Evolutionary conservation across 2,797 vertebrate species (phyloP), one percentile per base, ranked within the genome.

Genomic region (Poliocrania exsul): DNA sequence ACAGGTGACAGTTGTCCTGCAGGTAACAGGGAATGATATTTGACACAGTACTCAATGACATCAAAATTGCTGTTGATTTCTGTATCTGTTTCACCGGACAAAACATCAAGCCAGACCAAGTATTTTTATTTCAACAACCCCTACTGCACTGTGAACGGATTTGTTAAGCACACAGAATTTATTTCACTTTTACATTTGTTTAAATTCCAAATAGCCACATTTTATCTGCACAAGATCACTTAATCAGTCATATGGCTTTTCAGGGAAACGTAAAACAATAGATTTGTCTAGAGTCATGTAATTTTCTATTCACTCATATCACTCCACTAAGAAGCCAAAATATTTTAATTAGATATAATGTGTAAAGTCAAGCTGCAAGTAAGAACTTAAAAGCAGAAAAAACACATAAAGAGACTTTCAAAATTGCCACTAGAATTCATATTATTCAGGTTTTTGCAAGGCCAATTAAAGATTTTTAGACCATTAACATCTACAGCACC

Each of bases 61-160:
- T 75, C 87, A 84, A 93, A 97, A 93, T 21, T 38, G 85, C 82
- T 96, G 82, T 93, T 95, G 93, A 86, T 90, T 88, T 94, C 87
- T 87, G 28, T 82, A 92, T 85, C 93, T 92, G 54, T 14, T 64
- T 67, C 57, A 56, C 7, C 50, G 73, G 64, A 74, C 44, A 75
- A 54, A 54, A 62, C 79, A 42, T 58, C 40, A 60, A 53, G 37
- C 58, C 12, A 24, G 26, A 84, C 24, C 13, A 86, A 24, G 13
- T 62, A 25, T 72, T 90, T 88, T 73, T 71, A 78, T 72, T 64
- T 64, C 12, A 44, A 57, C 57, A 62, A 23, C 24, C 65, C 46
- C 14, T 33, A 58, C n/a, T 42, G 61, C 40, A 25, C 18, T 65
- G 24, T 31, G 46, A 83, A 46, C 19, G 62, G 56, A 33, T 73